Percentiles rank a stretch among this genome's conserved stretches.
Conservation (phyloP, 1,140 invertebrate genomes). For the Bicyclus anynana region DNA sequence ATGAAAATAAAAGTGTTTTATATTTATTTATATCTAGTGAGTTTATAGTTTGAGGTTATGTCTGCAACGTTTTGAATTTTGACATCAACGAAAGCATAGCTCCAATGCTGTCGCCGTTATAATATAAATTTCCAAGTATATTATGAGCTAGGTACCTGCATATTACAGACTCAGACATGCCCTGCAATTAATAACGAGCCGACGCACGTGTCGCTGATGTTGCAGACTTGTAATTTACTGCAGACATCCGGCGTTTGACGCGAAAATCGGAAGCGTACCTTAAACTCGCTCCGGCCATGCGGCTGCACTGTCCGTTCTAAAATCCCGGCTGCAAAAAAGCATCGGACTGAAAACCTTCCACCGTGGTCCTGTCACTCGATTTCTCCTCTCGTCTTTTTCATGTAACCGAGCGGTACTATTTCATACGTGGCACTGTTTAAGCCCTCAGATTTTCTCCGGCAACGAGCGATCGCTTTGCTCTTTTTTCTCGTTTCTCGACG, state of each 20-base stretch:
- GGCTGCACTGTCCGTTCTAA: slow-evolving; percentile 54
- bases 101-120: too few species aligned
- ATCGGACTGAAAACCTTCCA: slow-evolving; percentile 65
- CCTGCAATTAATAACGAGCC: slow-evolving; percentile 2
- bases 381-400: slow-evolving; percentile 75
- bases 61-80: neutral
- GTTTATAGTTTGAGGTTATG: too few species aligned
- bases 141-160: neutral
- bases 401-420: slow-evolving; percentile 72
- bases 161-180: neutral
- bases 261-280: neutral
- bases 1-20: too few species aligned
- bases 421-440: slow-evolving; percentile 75
- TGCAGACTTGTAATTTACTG: slow-evolving; percentile 3
- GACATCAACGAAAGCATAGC: too few species aligned
- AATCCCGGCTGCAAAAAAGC: slow-evolving; percentile 65
- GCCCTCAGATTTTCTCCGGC: slow-evolving; percentile 73
- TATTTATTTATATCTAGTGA: too few species aligned
- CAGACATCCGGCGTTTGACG: neutral
- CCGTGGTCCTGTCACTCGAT: slow-evolving; percentile 72
- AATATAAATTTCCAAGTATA: neutral
- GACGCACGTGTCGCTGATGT: slow-evolving; percentile 5
- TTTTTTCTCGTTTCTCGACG: slow-evolving; percentile 66
- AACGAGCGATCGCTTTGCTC: slow-evolving; percentile 51
- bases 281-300: slow-evolving; percentile 21